Base-by-base conservation (phyloP, 1,140 invertebrate genomes). In the Neuroterus valhalla region DNA sequence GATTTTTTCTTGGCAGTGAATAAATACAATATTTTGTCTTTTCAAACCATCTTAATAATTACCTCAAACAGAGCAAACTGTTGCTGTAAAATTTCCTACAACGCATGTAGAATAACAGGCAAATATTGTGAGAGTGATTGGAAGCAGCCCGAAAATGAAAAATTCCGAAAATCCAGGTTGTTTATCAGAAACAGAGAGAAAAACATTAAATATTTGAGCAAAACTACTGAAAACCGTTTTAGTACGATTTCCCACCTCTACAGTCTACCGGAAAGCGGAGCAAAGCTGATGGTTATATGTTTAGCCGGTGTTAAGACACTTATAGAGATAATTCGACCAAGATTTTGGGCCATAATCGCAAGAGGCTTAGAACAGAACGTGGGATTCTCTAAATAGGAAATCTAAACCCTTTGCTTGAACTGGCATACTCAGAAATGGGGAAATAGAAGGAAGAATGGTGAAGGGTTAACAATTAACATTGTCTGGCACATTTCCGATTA, bases 171-270 rank as follows among this genome's bases (percentile, higher is more conserved):
- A 19, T 19, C 17, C 8, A 21, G 17, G n/a, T 50, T 50, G 48
- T 50, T 50, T 50, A 50, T 50, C 19, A 50, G 19, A 50, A 50
- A 50, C 48, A 50, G 5, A 17, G 14, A 21, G 0, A 14, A 23
- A 55, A 50, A 50, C 19, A 50, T 50, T 55, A 55, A 50, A 50
- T 50, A 50, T 50, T 55, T 55, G 19, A 55, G 23, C 14, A 23
- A 26, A 55, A 62, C 55, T 62, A 8, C 26, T n/a, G 26, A n/a
- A 62, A n/a, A 38, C 26, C n/a, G 26, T 14, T 62, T 62, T 38
- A 38, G 55, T 3, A 1, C 3, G 21, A 62, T 62, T 62, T 23
- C 12, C 12, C 8, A 21, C 26, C 31, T 31, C 26, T 62, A 21
- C 5, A 52, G 5, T 19, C 14, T 46, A 14, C 15, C 1, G 17